Evolutionary conservation across 1,140 invertebrate genomes (phyloP), one percentile per base, ranked within the genome.

Genomic region (Drosophila kikkawai): DNA sequence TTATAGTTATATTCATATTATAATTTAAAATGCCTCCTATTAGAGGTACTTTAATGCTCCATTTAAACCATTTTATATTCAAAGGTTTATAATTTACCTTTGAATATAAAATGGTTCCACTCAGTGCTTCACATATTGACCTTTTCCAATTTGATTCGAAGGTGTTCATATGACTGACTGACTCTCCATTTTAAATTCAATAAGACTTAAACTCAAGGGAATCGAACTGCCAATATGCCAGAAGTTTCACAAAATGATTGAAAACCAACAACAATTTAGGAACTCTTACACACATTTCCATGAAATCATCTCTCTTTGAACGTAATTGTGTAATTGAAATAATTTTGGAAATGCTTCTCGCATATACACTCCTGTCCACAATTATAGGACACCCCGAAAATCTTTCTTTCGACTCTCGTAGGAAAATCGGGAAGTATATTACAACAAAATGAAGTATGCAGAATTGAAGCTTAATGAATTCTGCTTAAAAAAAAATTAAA

Each of bases 101-200:
- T n/a, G n/a, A n/a, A n/a, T n/a, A n/a, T n/a, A n/a, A n/a, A n/a
- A n/a, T n/a, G n/a, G n/a, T n/a, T n/a, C n/a, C n/a, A n/a, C 37
- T 36, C 17, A 55, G 17, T 37, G 51, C 7, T 4, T 36, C 12
- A 15, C 51, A 36, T 22, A 15, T 22, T 55, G 34, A 55, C 51
- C 51, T 55, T 55, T 55, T 22, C 34, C 19, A 37, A 37, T 37
- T 22, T 8, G 34, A 55, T 15, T 37, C 34, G 7, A 37, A 19
- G 29, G 17, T 51, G 50, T 34, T 34, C 29, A 17, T 17, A 34
- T 19, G 26, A 17, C 50, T 36, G 50, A 55, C 51, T 55, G 51
- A 37, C 34, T 22, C 19, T 55, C 12, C 34, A 55, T 55, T 55
- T 55, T 55, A 55, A 55, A 55, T 55, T 55, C 51, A 55, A 55